These are phyloP conservation scores for Gymnothorax reevesii DNA, from an alignment of 2,797 vertebrate species.

Conservation along the genomic window DNA sequence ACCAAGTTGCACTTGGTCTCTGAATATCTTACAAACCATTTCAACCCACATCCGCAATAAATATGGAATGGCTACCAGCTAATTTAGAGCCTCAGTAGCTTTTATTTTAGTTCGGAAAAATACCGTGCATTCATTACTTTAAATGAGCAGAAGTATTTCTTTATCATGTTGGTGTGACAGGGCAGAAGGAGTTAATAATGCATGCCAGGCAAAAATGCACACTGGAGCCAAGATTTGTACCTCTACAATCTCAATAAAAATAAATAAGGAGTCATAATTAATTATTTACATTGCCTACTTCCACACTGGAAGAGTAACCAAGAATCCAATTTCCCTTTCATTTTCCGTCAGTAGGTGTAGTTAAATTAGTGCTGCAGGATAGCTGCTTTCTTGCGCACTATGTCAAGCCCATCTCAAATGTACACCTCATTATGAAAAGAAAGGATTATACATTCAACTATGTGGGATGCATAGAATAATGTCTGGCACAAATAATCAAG, in stretches of 20 bases:
- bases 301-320: slow-evolving; percentile 28
- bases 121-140: neutral
- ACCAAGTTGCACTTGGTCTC: neutral
- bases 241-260: slow-evolving; percentile 42
- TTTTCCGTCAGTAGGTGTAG: slow-evolving; percentile 34
- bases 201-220: slow-evolving; percentile 27
- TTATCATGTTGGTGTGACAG: neutral
- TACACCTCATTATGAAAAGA: slow-evolving; percentile 36
- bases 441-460: neutral
- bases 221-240: slow-evolving; percentile 41
- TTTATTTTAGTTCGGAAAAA: neutral
- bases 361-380: slow-evolving; percentile 37
- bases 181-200: neutral
- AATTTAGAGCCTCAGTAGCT: neutral
- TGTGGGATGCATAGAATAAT: neutral
- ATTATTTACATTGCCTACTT: slow-evolving; percentile 45
- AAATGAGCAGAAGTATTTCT: neutral
- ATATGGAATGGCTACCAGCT: neutral
- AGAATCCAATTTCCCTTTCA: slow-evolving; percentile 18
- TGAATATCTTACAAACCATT: neutral
- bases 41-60: neutral
- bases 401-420: slow-evolving; percentile 33
- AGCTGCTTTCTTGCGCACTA: slow-evolving; percentile 33
- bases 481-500: neutral
- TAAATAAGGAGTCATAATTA: slow-evolving; percentile 44